phyloP scores from a whole-genome alignment of 2,113 vertebrate genomes.

The Nicator chloris region DNA sequence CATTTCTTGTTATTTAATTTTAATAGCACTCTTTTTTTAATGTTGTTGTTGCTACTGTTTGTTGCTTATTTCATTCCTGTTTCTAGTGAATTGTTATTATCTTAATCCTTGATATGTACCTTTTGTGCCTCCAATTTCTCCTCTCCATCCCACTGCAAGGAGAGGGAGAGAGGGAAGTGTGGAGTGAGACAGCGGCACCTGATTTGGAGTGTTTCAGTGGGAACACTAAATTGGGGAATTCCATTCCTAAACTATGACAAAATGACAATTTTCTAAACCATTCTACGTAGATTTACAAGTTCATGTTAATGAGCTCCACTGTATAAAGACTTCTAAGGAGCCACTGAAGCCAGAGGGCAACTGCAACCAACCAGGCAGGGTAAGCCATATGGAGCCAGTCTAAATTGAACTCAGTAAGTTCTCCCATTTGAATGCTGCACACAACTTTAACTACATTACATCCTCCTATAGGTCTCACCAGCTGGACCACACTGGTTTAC shows the following conservation, averaged over 20 bases:
- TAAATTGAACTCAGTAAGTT: not conserved
- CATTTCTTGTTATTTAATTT: not conserved
- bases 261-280: not conserved
- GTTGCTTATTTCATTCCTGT: not conserved
- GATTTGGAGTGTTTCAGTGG: not conserved
- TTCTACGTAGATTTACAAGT: not conserved
- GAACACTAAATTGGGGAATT: not conserved
- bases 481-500: not conserved
- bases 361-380: not conserved
- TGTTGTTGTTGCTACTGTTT: not conserved
- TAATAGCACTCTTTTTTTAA: not conserved
- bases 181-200: rapidly evolving
- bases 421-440: not conserved
- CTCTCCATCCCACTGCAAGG: not conserved
- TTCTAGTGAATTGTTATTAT: not conserved
- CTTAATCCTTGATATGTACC: not conserved
- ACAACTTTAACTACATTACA: not conserved
- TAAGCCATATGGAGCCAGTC: not conserved
- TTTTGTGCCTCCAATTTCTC: not conserved
- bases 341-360: not conserved
- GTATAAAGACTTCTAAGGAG: not conserved
- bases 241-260: not conserved
- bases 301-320: not conserved
- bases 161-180: not conserved
- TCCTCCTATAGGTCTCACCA: not conserved